A percentile compares a stretch with the other conserved stretches of the same genome.
These are phyloP conservation scores for Halesus radiatus DNA, from an alignment of 1,140 invertebrate genomes.

Conservation along the genomic window DNA sequence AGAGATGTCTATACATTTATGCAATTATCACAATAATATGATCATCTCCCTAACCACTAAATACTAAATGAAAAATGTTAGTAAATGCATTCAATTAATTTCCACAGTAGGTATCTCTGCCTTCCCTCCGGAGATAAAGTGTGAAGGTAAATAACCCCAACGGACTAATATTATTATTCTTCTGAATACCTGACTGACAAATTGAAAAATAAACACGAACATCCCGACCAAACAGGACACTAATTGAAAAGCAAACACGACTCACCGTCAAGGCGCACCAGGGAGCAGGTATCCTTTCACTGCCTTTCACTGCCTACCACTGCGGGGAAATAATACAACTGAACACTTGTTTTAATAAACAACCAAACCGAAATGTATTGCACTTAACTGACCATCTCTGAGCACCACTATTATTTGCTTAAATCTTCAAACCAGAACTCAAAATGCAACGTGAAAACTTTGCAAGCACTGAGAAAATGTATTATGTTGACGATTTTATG, in stretches of 20 bases:
- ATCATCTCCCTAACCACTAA: too few relatives aligned
- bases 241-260: conserved; percentile 10
- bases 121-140: too few relatives aligned
- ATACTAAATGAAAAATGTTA: too few relatives aligned
- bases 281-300: neutral
- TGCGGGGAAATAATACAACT: neutral
- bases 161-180: too few relatives aligned
- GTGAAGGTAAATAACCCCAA: too few relatives aligned
- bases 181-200: neutral
- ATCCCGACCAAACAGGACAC: neutral
- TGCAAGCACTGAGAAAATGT: neutral
- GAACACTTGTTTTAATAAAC: neutral
- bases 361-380: neutral
- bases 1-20: too few relatives aligned
- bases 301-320: neutral
- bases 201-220: neutral
- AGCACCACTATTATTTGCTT: neutral
- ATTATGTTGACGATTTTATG: neutral
- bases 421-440: neutral
- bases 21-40: too few relatives aligned
- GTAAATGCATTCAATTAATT: too few relatives aligned
- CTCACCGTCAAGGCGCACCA: neutral
- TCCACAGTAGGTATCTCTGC: too few relatives aligned
- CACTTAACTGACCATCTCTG: neutral
- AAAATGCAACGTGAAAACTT: neutral